These are phyloP conservation scores for Leucosticte australis DNA, from an alignment of 2,113 vertebrate genomes.

Conservation along the genomic window DNA sequence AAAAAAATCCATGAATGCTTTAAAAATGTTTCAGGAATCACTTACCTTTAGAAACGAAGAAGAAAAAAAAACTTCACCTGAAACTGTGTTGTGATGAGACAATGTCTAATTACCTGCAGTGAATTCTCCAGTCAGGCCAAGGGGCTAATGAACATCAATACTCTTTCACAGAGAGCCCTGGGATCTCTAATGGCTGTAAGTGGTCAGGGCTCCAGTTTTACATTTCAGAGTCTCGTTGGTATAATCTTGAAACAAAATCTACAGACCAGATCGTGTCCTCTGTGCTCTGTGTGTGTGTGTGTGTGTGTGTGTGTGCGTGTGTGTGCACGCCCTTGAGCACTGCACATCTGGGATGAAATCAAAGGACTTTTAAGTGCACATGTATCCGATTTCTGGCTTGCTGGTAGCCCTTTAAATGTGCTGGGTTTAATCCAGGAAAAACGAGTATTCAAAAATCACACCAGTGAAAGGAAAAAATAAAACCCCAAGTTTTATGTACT, in stretches of 20 bases:
- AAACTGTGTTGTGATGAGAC: background rate
- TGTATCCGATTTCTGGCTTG: conserved; percentile 33
- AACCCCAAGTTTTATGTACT: background rate
- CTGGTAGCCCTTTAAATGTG: conserved; percentile 15
- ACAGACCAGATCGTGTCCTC: background rate
- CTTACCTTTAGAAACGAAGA: background rate
- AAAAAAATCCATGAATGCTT: background rate
- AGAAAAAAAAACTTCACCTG: conserved; percentile 29
- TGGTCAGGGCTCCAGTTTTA: conserved; percentile 30
- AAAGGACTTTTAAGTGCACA: conserved; percentile 25
- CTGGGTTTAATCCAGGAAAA: conserved; percentile 57
- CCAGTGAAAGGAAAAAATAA: background rate
- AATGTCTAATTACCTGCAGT: conserved; percentile 34
- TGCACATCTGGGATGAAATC: conserved; percentile 50
- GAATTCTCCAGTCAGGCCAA: conserved; percentile 10
- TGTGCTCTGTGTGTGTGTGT: background rate
- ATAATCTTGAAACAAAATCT: conserved; percentile 57
- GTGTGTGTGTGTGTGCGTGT: background rate
- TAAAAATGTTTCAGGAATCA: background rate
- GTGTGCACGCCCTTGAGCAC: background rate
- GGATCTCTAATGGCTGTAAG: conserved; percentile 52
- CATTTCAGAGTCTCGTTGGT: conserved; percentile 31
- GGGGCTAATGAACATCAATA: conserved; percentile 46
- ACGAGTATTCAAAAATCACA: conserved; percentile 36
- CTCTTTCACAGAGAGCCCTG: conserved; percentile 10